Evolutionary conservation across 1,140 invertebrate species (phyloP), one percentile per base, ranked within the genome.

Genomic region (Heliconius melpomene): DNA sequence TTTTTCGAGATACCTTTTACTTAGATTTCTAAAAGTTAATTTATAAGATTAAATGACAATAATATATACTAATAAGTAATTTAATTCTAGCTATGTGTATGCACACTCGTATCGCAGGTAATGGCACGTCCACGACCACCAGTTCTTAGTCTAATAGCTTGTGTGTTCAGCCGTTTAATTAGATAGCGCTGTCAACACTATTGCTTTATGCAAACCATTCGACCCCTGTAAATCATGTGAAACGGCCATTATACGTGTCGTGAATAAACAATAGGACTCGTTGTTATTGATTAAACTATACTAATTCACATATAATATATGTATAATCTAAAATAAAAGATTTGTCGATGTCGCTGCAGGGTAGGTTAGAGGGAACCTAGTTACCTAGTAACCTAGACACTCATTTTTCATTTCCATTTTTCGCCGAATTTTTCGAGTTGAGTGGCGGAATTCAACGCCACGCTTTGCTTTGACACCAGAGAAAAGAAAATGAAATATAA

Each of bases 121-220:
- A 66, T 26, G 60, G 29, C 26, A 66, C 26, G 60, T 29, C 60
- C 26, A 26, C 23, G 60, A 13, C 60, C 60, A 66, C 60, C 5
- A 66, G 60, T 66, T 66, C 60, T 66, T 66, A 66, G 60, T 66
- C 60, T 66, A 66, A 91, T 89, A 60, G 85, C 81, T 72, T 84
- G 83, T 85, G 85, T 86, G 82, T 87, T 88, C 88, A 90, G 88
- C 90, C 86, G 81, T 80, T 87, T 89, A 89, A 89, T 90, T 86
- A 89, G 87, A 89, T 89, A 86, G 85, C 86, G 78, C 83, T 86
- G 87, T 87, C 85, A 87, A 83, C 84, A 81, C 81, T 82, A 80
- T 83, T 32, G 77, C 81, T 83, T 82, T 74, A 77, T 82, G 86
- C 80, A 84, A 84, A 83, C 82, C 80, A 80, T 77, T 81, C 77